Base-by-base conservation (phyloP, 2,113 vertebrate species). In the Carollia perspicillata region DNA sequence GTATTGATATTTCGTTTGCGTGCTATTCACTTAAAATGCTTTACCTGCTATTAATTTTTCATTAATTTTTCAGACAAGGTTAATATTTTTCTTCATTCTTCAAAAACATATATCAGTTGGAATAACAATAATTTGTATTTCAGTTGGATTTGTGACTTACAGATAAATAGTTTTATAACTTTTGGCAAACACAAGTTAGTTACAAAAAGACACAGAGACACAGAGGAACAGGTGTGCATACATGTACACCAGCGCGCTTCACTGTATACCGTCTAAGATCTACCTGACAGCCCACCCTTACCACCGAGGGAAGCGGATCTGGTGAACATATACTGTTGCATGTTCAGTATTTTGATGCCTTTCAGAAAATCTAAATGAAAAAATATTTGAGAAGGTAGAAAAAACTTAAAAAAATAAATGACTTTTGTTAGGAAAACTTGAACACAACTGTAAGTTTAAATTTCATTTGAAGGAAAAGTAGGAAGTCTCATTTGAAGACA, bases 401-500 rank as follows among this genome's bases (percentile, higher is more conserved):
- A 89, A 53, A 81, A 49, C 3, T 42, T n/a, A 4, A 93, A 89
- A 90, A 95, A 33, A 51, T 84, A 86, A 90, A 85, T 66, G 3
- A 44, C n/a, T 93, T 83, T 83, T 77, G 12, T 75, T 74, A 90
- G 49, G 65, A 68, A 92, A 97, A 90, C 13, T 87, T 95, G 22
- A 37, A 49, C 37, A 63, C 2, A 94, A 93, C 35, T 49, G 0
- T n/a, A 69, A 84, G n/a, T 92, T 90, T 81, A 92, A 94, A 90
- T 51, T 40, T 86, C 65, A 93, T 92, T 96, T 92, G 40, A 84
- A 78, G 78, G 18, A 11, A 7, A 88, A 91, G 22, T 33, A 42
- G n/a, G 20, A 90, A 78, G n/a, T 65, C 17, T 96, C 81, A 71
- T 87, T 89, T 94, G 66, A 95, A 35, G 94, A 91, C 65, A 87